Conservation (phyloP, 1,140 invertebrate genomes). For the Psilanteris sp. region DNA sequence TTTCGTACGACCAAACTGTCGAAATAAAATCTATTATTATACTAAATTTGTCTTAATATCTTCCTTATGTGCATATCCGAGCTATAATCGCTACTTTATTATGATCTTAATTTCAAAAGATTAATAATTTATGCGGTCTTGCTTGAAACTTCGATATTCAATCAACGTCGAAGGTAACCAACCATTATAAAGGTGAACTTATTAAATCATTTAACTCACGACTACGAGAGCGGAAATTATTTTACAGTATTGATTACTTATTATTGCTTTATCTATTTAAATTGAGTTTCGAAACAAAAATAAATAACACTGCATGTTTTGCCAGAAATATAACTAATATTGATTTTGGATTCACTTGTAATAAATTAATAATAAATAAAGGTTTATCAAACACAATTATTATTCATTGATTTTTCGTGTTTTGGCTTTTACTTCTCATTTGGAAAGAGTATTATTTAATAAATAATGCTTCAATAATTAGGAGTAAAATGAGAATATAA, state of each 20-base stretch:
- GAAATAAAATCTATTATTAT: no score
- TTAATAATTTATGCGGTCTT: constrained; percentile 3
- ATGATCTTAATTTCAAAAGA: neutral
- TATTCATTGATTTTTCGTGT: no score
- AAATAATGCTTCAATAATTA: no score
- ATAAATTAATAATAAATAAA: no score
- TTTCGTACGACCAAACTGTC: no score
- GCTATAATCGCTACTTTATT: constrained; percentile 5
- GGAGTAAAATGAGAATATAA: no score
- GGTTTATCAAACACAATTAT: no score
- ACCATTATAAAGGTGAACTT: neutral
- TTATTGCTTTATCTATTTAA: constrained; percentile 14
- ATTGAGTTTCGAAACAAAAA: constrained; percentile 9
- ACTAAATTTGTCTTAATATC: no score
- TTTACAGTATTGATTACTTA: constrained; percentile 28
- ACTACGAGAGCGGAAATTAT: constrained; percentile 9
- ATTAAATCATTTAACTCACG: constrained; percentile 7
- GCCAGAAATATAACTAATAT: constrained; percentile 16
- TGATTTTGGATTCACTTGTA: constrained; percentile 18
- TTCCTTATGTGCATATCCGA: no score
- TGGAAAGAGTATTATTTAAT: no score
- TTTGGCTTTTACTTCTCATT: no score
- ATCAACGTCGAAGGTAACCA: constrained; percentile 9
- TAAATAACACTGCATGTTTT: constrained; percentile 8
- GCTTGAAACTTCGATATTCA: constrained; percentile 7